Conservation (phyloP, 2,888 invertebrate genomes). For the Aradus depressus region DNA sequence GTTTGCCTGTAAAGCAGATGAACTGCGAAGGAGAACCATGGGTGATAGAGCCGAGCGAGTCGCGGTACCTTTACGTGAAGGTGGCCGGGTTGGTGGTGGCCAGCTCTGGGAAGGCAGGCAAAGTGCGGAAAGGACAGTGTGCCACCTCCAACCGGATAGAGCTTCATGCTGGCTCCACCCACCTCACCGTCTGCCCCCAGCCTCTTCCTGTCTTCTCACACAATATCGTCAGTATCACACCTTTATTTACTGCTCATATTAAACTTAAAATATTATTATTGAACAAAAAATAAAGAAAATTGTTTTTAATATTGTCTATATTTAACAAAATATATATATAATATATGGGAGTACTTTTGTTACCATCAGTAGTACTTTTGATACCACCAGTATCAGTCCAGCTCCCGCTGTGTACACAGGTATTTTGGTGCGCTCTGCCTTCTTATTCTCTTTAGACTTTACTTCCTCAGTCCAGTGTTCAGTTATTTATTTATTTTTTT, state of each 20-base stretch:
- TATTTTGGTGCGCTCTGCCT: too few species aligned
- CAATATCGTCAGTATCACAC: slow-evolving; percentile 50
- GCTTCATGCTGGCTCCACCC: slow-evolving; percentile 58
- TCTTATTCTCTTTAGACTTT: too few species aligned
- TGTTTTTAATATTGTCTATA: background rate
- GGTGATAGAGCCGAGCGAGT: slow-evolving; percentile 61
- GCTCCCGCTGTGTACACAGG: too few species aligned
- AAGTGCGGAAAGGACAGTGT: slow-evolving; percentile 45
- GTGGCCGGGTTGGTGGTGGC: slow-evolving; percentile 45
- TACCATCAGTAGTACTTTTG: too few species aligned
- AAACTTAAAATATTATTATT: background rate
- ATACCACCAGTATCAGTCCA: too few species aligned
- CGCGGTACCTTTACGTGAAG: slow-evolving; percentile 68
- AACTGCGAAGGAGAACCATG: slow-evolving; percentile 70
- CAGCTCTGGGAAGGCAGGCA: slow-evolving; percentile 42
- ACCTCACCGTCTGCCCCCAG: slow-evolving; percentile 49
- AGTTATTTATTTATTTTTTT: too few species aligned
- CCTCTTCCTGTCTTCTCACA: slow-evolving; percentile 41
- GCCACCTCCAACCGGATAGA: slow-evolving; percentile 67
- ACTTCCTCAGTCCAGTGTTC: too few species aligned
- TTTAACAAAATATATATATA: too few species aligned
- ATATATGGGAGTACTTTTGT: too few species aligned
- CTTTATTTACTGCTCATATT: background rate
- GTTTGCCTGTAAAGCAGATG: slow-evolving; percentile 43
- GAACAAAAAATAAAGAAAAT: background rate